A percentile compares a stretch with the other conserved stretches of the same genome.
Conservation (phyloP, 2,113 vertebrate genomes). For the Petromus typicus region DNA sequence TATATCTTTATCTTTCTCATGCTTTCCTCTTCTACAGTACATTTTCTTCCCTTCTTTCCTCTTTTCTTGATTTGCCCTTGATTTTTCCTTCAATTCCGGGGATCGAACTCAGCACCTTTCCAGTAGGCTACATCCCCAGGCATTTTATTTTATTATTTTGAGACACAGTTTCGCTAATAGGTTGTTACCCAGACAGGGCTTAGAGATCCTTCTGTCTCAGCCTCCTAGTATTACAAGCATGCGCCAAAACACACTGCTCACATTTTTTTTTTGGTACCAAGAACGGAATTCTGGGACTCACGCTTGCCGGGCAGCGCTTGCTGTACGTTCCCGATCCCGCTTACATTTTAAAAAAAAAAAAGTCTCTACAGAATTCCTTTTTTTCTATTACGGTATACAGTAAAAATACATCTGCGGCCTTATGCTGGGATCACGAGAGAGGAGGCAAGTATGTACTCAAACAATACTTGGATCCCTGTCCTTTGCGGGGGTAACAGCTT, state of each 20-base stretch:
- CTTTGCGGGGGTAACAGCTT: constrained; percentile 54
- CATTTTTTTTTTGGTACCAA: no score
- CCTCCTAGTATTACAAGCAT: background rate
- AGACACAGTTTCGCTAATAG: background rate
- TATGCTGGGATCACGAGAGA: background rate
- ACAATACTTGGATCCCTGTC: constrained; percentile 35
- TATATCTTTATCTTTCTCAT: background rate
- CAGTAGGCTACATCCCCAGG: background rate
- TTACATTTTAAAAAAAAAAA: background rate
- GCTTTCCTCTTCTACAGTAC: background rate
- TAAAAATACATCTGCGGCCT: background rate
- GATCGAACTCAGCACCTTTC: background rate
- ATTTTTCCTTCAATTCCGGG: background rate
- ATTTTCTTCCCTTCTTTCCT: background rate
- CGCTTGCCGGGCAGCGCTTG: no score
- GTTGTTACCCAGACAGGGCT: background rate
- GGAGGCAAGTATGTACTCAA: constrained; percentile 24
- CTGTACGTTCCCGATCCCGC: no score
- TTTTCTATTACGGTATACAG: background rate
- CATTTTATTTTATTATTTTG: background rate
- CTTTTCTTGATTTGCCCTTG: background rate
- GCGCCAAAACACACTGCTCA: background rate
- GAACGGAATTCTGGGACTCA: no score
- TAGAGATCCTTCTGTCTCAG: background rate
- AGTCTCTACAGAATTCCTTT: background rate